Base-by-base conservation (phyloP, 2,113 vertebrate species). In the Sitta europaea region DNA sequence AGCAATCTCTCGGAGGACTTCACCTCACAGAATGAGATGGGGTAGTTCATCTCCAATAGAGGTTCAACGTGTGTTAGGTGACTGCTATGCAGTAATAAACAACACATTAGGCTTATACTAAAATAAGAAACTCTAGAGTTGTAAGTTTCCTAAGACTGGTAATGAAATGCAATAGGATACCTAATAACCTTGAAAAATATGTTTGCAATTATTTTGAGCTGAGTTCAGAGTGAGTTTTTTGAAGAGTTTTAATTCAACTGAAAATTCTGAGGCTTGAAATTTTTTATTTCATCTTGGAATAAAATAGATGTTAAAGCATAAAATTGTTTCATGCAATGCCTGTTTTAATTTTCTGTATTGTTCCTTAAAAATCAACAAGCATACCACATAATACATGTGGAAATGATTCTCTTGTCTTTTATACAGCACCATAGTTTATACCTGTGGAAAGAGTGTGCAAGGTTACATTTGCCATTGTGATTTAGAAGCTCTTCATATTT, bases 401-500 rank as follows among this genome's bases (percentile, higher is more conserved):
- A 33, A 79, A 33, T 79, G 45, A 66, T 65, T 86, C 14, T 59
- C 40, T 67, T 90, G 66, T 53, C 50, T 88, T 88, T 85, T 47
- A 35, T 29, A 20, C 13, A 70, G 55, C 1, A 1, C 16, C 17
- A 9, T 74, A 61, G 22, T 74, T 90, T 59, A 55, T 62, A 86
- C 29, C 75, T 63, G 29, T 88, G 43, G 19, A 86, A 85, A 88
- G 54, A 61, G 16, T 76, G 33, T 86, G 45, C 67, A 90, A 94
- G 55, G 42, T 76, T 86, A 47, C 62, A 33, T 57, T 45, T 92
- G 58, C 50, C 47, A 43, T 66, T 58, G 29, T 80, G 71, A 74
- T 90, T 95, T 86, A 67, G 87, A 84, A 91, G 76, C 75, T 88
- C 88, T 83, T 90, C 14, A 38, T 90, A 77, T 92, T 93, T 92